Evolutionary conservation across 2,797 vertebrate species (phyloP), one percentile per base, ranked within the genome.

Genomic region (Xyrichtys novacula): DNA sequence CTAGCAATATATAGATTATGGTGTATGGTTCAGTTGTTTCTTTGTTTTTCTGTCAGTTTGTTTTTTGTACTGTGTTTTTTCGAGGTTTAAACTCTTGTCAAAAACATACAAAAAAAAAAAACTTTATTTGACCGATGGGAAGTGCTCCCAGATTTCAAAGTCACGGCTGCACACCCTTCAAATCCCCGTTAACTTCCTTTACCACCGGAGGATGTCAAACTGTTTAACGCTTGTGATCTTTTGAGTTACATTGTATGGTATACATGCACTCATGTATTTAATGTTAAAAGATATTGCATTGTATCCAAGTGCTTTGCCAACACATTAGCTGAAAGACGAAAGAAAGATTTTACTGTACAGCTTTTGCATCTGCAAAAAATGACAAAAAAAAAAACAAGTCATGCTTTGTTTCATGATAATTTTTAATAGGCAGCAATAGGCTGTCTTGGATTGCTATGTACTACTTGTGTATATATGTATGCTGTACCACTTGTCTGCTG

Each of bases 1-100:
- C 62, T 88, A 94, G 93, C 92, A 94, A 94, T 94, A 94, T 90
- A 81, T 88, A 88, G 87, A 89, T 81, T 88, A 87, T 78, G 47
- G 76, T 91, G 88, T 89, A 73, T 66, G 80, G 83, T 90, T 90
- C 74, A 53, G 64, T 89, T 88, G 80, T 82, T 91, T 89, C 74
- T 89, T 86, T 65, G 76, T 88, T 84, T 46, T 81, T 71, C 73
- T 83, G 88, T 91, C 84, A 10, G 69, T 81, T 89, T 81, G 44
- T 76, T 82, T 83, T 93, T 93, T 86, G 88, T 92, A 92, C 73
- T 76, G 88, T 93, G 87, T 90, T 89, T 84, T 66, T 88, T 84
- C 58, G 78, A 79, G 40, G 70, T 86, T 78, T 73, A 65, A 85
- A 44, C 69, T 80, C 59, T 69, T 78, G 54, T 86, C 59, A 63